Conservation (phyloP, 2,113 vertebrate species). For the Tychaedon coryphoeus region DNA sequence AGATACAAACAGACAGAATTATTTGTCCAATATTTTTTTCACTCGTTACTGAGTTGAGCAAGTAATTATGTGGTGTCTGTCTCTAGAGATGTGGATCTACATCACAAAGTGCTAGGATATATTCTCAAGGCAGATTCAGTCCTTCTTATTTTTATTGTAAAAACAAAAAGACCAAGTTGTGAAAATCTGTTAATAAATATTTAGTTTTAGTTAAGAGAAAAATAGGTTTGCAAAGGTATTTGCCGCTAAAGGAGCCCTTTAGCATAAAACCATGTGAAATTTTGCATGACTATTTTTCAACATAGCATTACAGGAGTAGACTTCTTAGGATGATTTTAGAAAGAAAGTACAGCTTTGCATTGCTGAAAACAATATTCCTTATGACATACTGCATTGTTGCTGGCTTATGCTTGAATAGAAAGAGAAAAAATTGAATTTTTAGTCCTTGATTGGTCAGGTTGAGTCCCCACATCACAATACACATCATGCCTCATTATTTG, state of each 20-base stretch:
- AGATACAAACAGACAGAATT: background rate
- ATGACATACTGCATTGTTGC: background rate
- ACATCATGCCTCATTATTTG: background rate
- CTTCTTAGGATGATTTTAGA: background rate
- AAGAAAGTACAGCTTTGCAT: background rate
- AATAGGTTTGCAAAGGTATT: background rate
- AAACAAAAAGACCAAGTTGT: background rate
- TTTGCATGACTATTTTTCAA: background rate
- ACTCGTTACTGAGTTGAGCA: background rate
- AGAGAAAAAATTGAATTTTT: background rate
- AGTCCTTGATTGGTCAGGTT: background rate
- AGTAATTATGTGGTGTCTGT: background rate
- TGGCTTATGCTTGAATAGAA: background rate
- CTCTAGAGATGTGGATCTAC: background rate
- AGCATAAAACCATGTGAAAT: background rate
- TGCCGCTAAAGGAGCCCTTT: background rate
- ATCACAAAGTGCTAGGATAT: background rate
- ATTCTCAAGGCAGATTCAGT: background rate
- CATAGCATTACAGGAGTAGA: background rate
- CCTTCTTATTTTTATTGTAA: background rate
- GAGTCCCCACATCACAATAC: background rate
- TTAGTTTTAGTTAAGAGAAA: background rate
- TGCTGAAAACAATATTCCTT: background rate
- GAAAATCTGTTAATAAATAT: background rate
- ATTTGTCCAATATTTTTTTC: background rate